Percentiles rank a stretch among this genome's conserved stretches.
Conservation (phyloP, 1,140 invertebrate genomes). For the Eubasilissa regina region DNA sequence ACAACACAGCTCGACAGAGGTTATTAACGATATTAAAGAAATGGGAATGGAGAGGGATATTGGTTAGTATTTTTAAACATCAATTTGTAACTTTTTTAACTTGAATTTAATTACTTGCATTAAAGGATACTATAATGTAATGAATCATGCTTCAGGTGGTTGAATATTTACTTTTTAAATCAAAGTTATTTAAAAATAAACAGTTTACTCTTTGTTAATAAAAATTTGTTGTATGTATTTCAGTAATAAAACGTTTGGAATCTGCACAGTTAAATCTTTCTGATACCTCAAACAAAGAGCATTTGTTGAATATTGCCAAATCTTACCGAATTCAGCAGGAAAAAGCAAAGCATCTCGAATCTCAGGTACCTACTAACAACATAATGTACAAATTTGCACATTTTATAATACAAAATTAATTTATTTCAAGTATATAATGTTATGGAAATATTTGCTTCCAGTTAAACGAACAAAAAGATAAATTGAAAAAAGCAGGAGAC, state of each 20-base stretch:
- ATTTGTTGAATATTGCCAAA: conserved; percentile 67
- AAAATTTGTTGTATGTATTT: conserved; percentile 42
- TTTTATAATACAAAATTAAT: no score
- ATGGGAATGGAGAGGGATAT: conserved; percentile 92
- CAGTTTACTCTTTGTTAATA: conserved; percentile 3
- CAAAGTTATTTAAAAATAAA: no score
- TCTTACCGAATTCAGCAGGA: conserved; percentile 82
- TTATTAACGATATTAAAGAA: conserved; percentile 84
- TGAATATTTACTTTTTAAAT: no score
- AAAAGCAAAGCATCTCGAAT: conserved; percentile 79
- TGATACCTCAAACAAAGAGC: conserved; percentile 68
- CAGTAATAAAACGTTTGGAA: conserved; percentile 81
- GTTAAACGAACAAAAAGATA: conserved; percentile 65
- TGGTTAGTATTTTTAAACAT: conserved; percentile 64
- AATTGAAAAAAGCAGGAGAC: conserved; percentile 67
- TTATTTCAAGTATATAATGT: no score
- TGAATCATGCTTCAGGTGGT: no score
- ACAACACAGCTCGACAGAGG: conserved; percentile 76
- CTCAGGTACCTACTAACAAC: conserved; percentile 71
- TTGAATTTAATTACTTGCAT: no score
- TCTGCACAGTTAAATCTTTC: conserved; percentile 74
- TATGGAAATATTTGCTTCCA: conserved; percentile 35
- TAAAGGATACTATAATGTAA: no score
- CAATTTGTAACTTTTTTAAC: neutral
- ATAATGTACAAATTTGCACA: no score